Percentiles rank a stretch among this genome's conserved stretches.
These are phyloP conservation scores for Solen grandis DNA, from an alignment of 1,140 invertebrate genomes.

Conservation along the genomic window DNA sequence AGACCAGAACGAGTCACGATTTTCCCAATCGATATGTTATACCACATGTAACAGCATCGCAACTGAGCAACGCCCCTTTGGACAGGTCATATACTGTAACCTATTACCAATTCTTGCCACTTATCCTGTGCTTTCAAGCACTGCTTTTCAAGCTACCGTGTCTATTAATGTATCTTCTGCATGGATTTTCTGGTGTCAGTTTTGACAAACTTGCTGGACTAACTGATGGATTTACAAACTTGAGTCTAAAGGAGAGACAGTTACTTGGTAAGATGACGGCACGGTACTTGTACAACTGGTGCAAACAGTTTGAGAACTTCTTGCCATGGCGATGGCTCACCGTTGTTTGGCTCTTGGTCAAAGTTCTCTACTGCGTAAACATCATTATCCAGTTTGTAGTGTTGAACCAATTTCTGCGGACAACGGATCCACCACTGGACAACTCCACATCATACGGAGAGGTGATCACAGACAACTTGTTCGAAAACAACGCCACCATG, in stretches of 20 bases:
- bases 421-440: background rate
- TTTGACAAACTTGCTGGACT: background rate
- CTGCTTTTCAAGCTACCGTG: background rate
- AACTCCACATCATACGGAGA: conserved; percentile 16
- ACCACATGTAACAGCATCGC: background rate
- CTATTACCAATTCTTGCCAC: background rate
- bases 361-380: background rate
- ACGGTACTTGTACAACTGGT: background rate
- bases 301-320: background rate
- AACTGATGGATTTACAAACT: background rate
- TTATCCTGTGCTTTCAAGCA: background rate
- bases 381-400: background rate
- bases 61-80: background rate
- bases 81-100: too few species aligned
- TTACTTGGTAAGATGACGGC: background rate
- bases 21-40: background rate
- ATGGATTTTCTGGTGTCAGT: background rate
- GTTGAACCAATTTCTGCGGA: background rate
- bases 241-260: background rate
- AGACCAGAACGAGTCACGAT: background rate
- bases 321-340: background rate
- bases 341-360: background rate
- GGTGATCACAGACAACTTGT: background rate
- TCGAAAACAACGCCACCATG: conserved; percentile 23
- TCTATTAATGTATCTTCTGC: background rate